A percentile compares a stretch with the other conserved stretches of the same genome.
These are phyloP conservation scores for Rhopalosiphum nymphaeae DNA, from an alignment of 2,888 invertebrate genomes.

Conservation along the genomic window DNA sequence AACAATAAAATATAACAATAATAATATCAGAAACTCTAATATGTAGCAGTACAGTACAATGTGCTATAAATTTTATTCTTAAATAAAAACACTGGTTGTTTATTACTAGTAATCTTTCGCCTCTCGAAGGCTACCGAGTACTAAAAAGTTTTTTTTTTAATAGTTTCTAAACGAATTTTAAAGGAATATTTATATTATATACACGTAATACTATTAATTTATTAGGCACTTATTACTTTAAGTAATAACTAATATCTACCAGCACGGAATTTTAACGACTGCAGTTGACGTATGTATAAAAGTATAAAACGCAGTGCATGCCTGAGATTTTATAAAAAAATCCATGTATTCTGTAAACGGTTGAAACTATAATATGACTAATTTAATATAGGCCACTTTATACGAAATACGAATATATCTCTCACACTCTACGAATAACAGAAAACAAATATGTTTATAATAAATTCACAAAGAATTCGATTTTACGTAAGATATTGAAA, in stretches of 20 bases:
- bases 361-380: not conserved
- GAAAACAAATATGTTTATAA: not conserved
- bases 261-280: not conserved
- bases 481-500: not conserved
- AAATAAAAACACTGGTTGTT: not conserved
- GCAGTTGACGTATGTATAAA: not conserved
- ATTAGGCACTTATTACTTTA: not conserved
- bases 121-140: not conserved
- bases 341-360: not conserved
- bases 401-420: not conserved
- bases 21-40: conserved; percentile 2
- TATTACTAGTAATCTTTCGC: not conserved
- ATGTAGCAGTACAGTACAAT: not conserved
- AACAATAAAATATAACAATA: not conserved
- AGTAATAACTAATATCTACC: not conserved
- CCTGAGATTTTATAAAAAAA: not conserved
- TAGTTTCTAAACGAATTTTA: not conserved
- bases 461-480: not conserved
- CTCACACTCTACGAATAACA: not conserved
- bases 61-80: not conserved
- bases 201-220: not conserved
- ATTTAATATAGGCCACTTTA: no score
- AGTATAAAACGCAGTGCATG: not conserved
- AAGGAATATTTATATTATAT: not conserved
- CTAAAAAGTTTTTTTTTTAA: not conserved